Evolutionary conservation across 2,888 invertebrate species (phyloP), one percentile per base, ranked within the genome.

Genomic region (Rhodophaea formosa): DNA sequence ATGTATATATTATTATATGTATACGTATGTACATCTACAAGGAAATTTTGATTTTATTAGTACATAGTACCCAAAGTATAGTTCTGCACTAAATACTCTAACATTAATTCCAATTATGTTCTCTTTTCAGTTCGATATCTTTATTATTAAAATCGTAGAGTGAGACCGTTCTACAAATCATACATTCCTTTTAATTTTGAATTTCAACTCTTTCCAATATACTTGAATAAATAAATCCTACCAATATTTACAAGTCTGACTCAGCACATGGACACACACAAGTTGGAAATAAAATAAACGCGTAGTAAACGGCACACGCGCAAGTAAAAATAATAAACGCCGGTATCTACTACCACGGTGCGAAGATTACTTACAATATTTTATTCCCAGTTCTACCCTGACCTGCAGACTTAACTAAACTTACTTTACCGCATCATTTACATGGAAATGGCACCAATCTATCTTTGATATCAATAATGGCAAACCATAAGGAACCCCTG

Each of bases 391-490:
- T 79, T 79, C 88, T 89, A 90, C 90, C 90, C 91, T 91, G 90
- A 88, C 90, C 90, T 79, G 87, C 88, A 85, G 86, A 88, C 90
- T 86, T 88, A 90, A 85, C 88, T 90, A 83, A 86, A 81, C 90
- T 88, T 88, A 91, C 85, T 66, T 88, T 89, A 88, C 86, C 88
- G 77, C 88, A 77, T 89, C 88, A 80, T 88, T 82, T 86, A 90
- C 82, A 87, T 80, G 87, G 87, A 88, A 89, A 91, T 91, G 91
- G 91, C 91, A 91, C 91, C 91, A 88, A 90, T 88, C 90, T 90
- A 90, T 91, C 91, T 91, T 91, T 91, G 91, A 91, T 91, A 91
- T 90, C 82, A 86, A 80, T 82, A 90, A 91, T 91, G 90, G 91
- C 90, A 91, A 90, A 84, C 89, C 88, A 86, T 86, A 88, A 83